phyloP scores from a whole-genome alignment of 2,113 vertebrate species.

The Cinclus cinclus region DNA sequence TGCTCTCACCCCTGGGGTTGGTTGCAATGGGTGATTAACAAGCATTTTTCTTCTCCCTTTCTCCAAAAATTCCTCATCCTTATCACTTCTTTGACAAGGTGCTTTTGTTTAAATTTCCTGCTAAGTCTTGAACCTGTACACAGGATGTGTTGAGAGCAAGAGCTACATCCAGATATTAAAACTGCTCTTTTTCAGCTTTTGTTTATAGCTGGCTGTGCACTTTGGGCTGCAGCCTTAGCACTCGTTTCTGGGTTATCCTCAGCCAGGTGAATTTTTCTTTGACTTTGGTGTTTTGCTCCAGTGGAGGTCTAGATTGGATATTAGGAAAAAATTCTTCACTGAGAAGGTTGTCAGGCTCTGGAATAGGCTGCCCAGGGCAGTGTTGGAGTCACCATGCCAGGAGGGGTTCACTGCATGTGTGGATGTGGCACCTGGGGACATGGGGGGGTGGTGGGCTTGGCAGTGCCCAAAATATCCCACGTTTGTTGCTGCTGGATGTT shows the following conservation, averaged over 20 bases:
- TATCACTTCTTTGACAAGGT: not conserved
- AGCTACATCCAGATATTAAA: not conserved
- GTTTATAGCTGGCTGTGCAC: not conserved
- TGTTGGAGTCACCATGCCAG: not conserved
- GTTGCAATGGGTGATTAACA: no score
- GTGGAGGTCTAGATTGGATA: not conserved
- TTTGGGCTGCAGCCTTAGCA: not conserved
- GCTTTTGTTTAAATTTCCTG: not conserved
- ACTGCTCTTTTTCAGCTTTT: not conserved
- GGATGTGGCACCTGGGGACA: not conserved
- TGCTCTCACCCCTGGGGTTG: not conserved
- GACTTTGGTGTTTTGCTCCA: not conserved
- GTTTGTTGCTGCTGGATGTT: not conserved
- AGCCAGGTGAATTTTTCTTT: not conserved
- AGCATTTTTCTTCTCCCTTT: not conserved
- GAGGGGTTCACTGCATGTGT: not conserved
- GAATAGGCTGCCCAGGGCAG: not conserved
- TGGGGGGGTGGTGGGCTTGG: not conserved
- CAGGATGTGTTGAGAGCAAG: not conserved
- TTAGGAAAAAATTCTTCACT: not conserved
- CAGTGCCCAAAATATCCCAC: not conserved
- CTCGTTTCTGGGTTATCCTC: not conserved
- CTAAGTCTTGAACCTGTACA: rapidly evolving
- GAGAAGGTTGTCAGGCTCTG: not conserved
- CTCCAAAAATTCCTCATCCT: not conserved